Base-by-base conservation (phyloP, 2,797 vertebrate species). In the Poliocrania exsul region DNA sequence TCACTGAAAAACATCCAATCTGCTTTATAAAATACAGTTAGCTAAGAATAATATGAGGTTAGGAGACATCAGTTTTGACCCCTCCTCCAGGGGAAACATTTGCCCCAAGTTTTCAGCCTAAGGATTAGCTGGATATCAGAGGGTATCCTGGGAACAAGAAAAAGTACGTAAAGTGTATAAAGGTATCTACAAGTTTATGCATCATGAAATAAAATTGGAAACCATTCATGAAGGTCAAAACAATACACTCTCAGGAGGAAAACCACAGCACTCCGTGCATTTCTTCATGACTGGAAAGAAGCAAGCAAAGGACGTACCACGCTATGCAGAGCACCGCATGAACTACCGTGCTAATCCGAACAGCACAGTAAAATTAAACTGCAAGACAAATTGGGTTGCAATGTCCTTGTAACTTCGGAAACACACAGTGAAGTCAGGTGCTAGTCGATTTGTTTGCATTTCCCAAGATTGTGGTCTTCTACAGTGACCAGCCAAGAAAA, bases 1-100 rank as follows among this genome's bases (percentile, higher is more conserved):
- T 70, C 60, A 9, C 35, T 79, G 80, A 49, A 82, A 93, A 88
- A 6, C 29, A 56, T 49, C 51, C 60, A 60, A 44, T n/a, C 60
- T 71, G 46, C 49, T 92, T 87, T 77, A 85, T 17, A 70, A 73
- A 58, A 65, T 26, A 88, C 7, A 81, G 66, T 38, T 47, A 74
- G 28, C 56, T 54, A 44, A 50, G 12, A 81, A 40, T 42, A 73
- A 93, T 83, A 86, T 5, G 14, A 5, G 12, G 28, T 81, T 61
- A 33, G 42, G 42, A 83, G 53, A 38, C 31, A 62, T 23, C 25
- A 29, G 20, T 40, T 94, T 75, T 46, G 26, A 60, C 51, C 35
- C n/a, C 10, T 51, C 19, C 16, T 51, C 16, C 21, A 2, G 1
- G 25, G 28, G 13, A 82, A 91, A 84, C 14, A 54, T 53, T 73